Evolutionary conservation across 2,888 invertebrate species (phyloP), one percentile per base, ranked within the genome.

Genomic region (Ophion ellenae): DNA sequence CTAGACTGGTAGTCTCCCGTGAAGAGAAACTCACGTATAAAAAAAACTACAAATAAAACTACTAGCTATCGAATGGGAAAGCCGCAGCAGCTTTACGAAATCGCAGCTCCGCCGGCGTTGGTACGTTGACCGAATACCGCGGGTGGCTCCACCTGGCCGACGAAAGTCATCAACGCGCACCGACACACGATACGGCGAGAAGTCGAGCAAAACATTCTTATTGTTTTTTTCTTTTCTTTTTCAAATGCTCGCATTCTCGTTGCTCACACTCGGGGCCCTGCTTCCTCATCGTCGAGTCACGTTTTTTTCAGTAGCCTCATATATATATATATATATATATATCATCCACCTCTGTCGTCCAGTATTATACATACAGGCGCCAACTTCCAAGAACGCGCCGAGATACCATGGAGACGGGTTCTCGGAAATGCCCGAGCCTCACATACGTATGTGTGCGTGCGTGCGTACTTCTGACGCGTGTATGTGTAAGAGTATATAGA

Each of bases 391-490:
- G 80, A 84, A 84, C 80, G 53, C 47, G 64, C 20, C 76, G 81
- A 81, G 84, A 84, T 81, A 86, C 76, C 67, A 53, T 80, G 67
- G 80, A 77, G 83, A 77, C 76, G 85, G 77, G 83, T 86, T 86
- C 83, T 86, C 73, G 85, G 85, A 86, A 86, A 86, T 80, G 83
- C 86, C 69, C 86, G 74, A 66, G 81, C 67, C 78, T 45, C 73
- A 36, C 24, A 69, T 20, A 75, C 47, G n/a, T 20, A 40, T 63
- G 40, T 36, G 24, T 61, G 61, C 20, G 24, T 53, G 28, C 17
- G 28, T 73, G 20, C 11, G 11, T 7, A 59, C 20, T 20, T 59
- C 32, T 32, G 32, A 17, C 36, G 57, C 1, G 20, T 24, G 20
- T 57, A 20, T 28, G 24, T 47, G 28, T 36, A 53, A 36, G 53